phyloP scores from a whole-genome alignment of 1,140 invertebrate species.

The Papilio polyxenes region DNA sequence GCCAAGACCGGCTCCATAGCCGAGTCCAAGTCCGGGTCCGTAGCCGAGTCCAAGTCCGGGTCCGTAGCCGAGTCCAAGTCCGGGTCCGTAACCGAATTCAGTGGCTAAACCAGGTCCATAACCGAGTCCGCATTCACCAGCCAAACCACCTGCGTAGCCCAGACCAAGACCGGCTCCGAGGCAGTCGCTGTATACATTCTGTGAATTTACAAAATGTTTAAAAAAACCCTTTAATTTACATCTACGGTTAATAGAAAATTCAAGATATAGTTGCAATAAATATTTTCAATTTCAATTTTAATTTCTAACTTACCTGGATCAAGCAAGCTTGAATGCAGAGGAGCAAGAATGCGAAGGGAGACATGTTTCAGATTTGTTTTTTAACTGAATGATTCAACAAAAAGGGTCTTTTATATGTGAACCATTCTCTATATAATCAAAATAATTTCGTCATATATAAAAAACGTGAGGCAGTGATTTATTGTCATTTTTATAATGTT shows the following conservation, averaged over 20 bases:
- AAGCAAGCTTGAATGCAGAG: constrained; percentile 50
- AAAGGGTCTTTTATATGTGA: constrained; percentile 5
- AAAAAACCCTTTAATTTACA: no score
- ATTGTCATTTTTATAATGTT: background rate
- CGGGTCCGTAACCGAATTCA: no score
- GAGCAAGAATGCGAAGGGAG: constrained; percentile 43
- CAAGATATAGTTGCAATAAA: no score
- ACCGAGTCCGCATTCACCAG: no score
- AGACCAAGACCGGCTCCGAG: background rate
- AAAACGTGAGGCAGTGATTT: background rate
- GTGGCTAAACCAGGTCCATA: no score
- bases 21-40: background rate
- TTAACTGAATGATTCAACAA: constrained; percentile 17
- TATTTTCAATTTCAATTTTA: background rate
- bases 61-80: no score
- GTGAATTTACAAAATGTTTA: background rate
- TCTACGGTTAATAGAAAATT: no score
- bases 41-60: no score
- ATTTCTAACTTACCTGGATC: constrained; percentile 48
- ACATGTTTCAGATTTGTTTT: constrained; percentile 43
- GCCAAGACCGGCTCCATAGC: background rate
- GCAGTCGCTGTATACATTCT: background rate
- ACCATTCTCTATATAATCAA: constrained; percentile 31
- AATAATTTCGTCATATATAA: background rate
- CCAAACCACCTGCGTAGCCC: background rate